Percentiles rank a stretch among this genome's conserved stretches.
Conservation (phyloP, 2,797 vertebrate genomes). For the Neosilurus mollespiculum region DNA sequence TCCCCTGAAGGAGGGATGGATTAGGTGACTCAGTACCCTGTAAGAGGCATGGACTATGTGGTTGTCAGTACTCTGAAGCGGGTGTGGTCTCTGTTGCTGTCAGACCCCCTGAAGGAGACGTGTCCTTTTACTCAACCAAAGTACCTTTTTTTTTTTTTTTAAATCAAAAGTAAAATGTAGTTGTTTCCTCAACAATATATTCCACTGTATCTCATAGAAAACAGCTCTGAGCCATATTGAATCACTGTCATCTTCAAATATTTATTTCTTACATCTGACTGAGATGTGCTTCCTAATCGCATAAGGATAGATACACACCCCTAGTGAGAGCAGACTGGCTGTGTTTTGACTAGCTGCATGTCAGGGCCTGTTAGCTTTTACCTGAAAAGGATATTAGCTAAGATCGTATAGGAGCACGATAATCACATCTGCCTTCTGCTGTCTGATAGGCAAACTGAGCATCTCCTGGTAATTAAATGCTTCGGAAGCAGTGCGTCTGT, state of each 20-base stretch:
- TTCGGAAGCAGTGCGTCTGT: conserved; percentile 51
- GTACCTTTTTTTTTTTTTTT: neutral
- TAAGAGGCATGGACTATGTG: no score
- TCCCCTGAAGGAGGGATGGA: neutral
- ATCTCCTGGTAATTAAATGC: conserved; percentile 69
- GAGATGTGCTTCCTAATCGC: conserved; percentile 23
- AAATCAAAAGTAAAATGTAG: neutral
- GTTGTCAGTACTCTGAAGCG: neutral
- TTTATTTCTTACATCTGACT: conserved; percentile 8
- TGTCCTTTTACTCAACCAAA: neutral
- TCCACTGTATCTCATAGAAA: neutral
- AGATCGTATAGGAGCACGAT: conserved; percentile 65
- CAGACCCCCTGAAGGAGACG: no score
- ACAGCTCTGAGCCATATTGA: neutral
- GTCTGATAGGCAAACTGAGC: conserved; percentile 64
- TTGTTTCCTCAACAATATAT: neutral
- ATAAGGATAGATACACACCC: conserved; percentile 10
- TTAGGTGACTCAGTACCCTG: neutral
- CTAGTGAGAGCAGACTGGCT: conserved; percentile 17
- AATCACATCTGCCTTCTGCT: conserved; percentile 72
- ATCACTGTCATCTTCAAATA: conserved; percentile 4
- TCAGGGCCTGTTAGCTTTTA: conserved; percentile 36
- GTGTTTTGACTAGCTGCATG: conserved; percentile 30
- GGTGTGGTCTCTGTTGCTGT: no score
- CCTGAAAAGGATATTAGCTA: conserved; percentile 61